Conservation (phyloP, 2,113 vertebrate species). For the Pyxicephalus adspersus region DNA sequence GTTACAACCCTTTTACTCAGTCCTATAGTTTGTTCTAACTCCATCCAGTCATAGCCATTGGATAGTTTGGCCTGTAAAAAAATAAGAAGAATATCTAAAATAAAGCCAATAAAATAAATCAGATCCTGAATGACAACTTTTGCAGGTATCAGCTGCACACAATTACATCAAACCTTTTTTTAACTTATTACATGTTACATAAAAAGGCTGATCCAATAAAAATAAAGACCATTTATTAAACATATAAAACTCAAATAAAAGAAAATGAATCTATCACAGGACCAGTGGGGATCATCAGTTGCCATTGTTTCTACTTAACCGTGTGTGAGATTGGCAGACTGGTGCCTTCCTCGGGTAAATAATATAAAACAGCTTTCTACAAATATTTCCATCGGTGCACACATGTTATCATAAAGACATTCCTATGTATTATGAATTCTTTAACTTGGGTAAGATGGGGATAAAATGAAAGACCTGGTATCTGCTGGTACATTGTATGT, state of each 20-base stretch:
- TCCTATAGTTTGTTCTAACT: too few species aligned
- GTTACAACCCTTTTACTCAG: too few species aligned
- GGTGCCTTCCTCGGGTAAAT: conserved; percentile 34
- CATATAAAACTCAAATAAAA: not conserved
- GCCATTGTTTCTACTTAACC: not conserved
- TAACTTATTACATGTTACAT: too few species aligned
- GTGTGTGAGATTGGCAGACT: conserved; percentile 26
- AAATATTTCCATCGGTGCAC: conserved; percentile 31
- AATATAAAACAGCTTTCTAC: conserved; percentile 49
- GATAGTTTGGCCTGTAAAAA: too few species aligned
- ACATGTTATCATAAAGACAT: conserved; percentile 38
- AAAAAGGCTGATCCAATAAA: not conserved
- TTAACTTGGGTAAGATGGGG: conserved; percentile 4
- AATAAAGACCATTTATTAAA: not conserved
- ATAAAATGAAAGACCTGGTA: conserved; percentile 5
- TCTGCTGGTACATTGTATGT: not conserved
- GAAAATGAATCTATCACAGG: not conserved
- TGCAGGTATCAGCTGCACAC: too few species aligned
- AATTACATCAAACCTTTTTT: too few species aligned
- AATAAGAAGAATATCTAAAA: too few species aligned
- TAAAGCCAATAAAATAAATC: too few species aligned
- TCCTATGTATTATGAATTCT: conserved; percentile 2
- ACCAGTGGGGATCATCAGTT: not conserved
- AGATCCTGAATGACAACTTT: too few species aligned
- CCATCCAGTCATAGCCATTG: too few species aligned